These are phyloP conservation scores for Orgyia antiqua DNA, from an alignment of 2,888 invertebrate species.

Conservation along the genomic window DNA sequence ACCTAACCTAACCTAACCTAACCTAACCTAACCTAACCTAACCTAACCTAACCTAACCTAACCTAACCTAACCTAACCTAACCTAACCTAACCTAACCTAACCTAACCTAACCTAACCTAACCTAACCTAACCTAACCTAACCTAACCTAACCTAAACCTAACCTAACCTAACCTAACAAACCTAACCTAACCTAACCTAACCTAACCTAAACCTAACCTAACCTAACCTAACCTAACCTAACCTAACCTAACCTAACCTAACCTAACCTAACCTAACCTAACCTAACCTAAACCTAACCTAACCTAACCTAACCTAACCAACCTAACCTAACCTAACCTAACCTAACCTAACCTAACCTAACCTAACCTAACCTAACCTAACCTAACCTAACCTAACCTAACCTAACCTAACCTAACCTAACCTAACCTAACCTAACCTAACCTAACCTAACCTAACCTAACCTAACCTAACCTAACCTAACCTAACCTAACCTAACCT, in stretches of 20 bases:
- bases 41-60: conserved; percentile 27
- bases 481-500: conserved; percentile 13
- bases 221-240: conserved; percentile 19
- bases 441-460: conserved; percentile 11
- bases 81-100: conserved; percentile 23
- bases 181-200: conserved; percentile 14
- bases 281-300: no score
- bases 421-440: conserved; percentile 11
- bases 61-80: conserved; percentile 28
- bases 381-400: conserved; percentile 11
- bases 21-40: conserved; percentile 28
- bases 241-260: conserved; percentile 9
- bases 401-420: conserved; percentile 11
- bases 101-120: conserved; percentile 17
- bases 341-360: conserved; percentile 13
- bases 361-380: no score
- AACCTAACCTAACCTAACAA: no score
- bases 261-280: conserved; percentile 4
- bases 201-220: no score
- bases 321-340: conserved; percentile 6
- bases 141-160: no score
- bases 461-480: conserved; percentile 15
- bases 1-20: conserved; percentile 27
- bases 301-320: no score
- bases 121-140: conserved; percentile 15